Base-by-base conservation (phyloP, 1,140 invertebrate genomes). In the Bombus superbus region DNA sequence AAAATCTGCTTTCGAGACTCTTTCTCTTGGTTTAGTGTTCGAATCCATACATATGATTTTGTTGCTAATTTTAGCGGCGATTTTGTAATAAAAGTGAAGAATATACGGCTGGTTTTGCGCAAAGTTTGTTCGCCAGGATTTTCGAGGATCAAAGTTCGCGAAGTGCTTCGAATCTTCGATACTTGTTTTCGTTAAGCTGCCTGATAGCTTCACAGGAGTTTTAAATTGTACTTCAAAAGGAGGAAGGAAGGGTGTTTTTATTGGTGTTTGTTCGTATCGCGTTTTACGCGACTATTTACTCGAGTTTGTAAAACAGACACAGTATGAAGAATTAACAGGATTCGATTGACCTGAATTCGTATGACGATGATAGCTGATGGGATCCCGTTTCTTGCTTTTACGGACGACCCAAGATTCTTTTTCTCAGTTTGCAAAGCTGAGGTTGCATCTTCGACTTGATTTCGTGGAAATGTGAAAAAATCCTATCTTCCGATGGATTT, bases 261-360 rank as follows among this genome's bases (percentile, higher is more conserved):
- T 8, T 42, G 38, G 18, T 44, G n/a, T 59, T 53, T n/a, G 44
- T 53, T 42, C 25, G 40, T 38, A 71, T 57, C 78, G 32, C 44
- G 38, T 59, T 81, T 72, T 59, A n/a, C 6, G 47, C 42, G 44
- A 53, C 44, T 81, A n/a, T 25, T 66, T 42, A 13, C 2, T 25
- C 18, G 68, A 72, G 32, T 22, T 6, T 15, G 42, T 68, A 47
- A 47, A 64, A 47, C 25, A 25, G 25, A 47, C 22, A 32, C 15
- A 40, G 25, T 28, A 53, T 28, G 32, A 74, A 38, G 38, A 74
- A 82, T 82, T 53, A 42, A 62, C 42, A 32, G 5, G n/a, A 73
- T 62, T 73, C 69, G 32, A n/a, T 74, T 82, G 71, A 82, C 69
- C 40, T 74, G 71, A 22, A 44, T 64, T 57, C 18, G 40, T 38